These are phyloP conservation scores for Semnornis frantzii DNA, from an alignment of 2,113 vertebrate genomes.

Conservation along the genomic window DNA sequence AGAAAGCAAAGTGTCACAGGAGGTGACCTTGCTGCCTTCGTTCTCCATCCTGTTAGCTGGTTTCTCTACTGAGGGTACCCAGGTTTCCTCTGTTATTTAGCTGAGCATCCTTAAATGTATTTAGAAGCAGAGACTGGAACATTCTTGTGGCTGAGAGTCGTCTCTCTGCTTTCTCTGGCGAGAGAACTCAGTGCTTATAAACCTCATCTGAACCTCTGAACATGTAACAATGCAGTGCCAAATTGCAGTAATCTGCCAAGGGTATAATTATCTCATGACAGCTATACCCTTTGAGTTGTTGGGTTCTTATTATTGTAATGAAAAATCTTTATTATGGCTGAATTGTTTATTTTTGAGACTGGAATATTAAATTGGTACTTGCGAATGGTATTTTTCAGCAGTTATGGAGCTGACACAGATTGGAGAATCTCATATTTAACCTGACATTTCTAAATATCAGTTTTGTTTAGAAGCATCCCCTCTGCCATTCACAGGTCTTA, in stretches of 20 bases:
- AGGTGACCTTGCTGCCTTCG: slow-evolving; percentile 33
- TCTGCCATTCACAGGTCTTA: neutral
- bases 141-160: slow-evolving; percentile 10
- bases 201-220: slow-evolving; percentile 53
- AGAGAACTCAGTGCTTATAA: slow-evolving; percentile 45
- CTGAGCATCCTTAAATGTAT: slow-evolving; percentile 21
- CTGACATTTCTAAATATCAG: slow-evolving; percentile 37
- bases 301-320: slow-evolving; percentile 62
- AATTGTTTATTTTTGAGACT: slow-evolving; percentile 59
- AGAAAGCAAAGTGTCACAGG: neutral
- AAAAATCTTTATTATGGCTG: slow-evolving; percentile 65
- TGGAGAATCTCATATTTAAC: slow-evolving; percentile 1
- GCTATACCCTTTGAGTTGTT: slow-evolving; percentile 67
- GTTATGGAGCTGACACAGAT: slow-evolving; percentile 9
- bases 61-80: neutral
- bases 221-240: slow-evolving; percentile 54
- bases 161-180: neutral
- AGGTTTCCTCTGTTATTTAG: slow-evolving; percentile 8
- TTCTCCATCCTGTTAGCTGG: neutral
- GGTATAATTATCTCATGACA: slow-evolving; percentile 67
- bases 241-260: slow-evolving; percentile 65
- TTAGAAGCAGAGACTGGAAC: slow-evolving; percentile 41
- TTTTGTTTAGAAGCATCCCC: slow-evolving; percentile 14
- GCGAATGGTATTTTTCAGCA: slow-evolving; percentile 28
- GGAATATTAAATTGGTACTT: slow-evolving; percentile 36